Conservation (phyloP, 2,113 vertebrate genomes). For the Trachemys scripta region DNA sequence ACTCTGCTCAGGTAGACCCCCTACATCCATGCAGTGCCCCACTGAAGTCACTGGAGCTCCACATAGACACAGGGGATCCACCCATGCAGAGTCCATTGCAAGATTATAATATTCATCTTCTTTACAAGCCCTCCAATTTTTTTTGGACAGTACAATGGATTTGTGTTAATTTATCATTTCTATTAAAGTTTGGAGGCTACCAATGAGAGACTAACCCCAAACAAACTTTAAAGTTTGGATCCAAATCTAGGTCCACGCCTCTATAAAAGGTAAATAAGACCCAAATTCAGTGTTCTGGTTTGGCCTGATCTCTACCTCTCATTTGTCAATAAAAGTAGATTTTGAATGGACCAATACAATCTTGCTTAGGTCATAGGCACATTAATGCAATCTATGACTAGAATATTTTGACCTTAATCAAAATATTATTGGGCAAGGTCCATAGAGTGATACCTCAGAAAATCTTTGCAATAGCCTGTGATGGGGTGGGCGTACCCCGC, state of each 20-base stretch:
- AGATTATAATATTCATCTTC: no score
- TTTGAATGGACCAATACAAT: background rate
- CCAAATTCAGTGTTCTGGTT: background rate
- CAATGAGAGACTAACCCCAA: background rate
- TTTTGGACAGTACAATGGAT: no score
- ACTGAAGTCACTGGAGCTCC: no score
- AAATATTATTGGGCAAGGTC: background rate
- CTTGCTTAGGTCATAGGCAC: background rate
- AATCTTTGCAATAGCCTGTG: background rate
- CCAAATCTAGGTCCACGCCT: background rate
- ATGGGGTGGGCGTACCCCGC: no score
- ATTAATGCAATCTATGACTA: background rate
- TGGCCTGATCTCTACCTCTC: background rate
- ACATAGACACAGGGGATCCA: no score
- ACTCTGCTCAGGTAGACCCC: no score
- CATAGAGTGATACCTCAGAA: background rate
- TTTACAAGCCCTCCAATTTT: no score
- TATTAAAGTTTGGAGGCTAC: no score
- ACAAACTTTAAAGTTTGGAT: background rate
- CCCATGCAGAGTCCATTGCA: no score
- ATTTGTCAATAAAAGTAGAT: background rate
- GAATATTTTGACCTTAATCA: rapidly evolving
- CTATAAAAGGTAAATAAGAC: no score
- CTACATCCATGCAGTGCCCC: no score
- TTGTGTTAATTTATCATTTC: no score